Evolutionary conservation across 2,797 vertebrate species (phyloP), one percentile per base, ranked within the genome.

Genomic region (Halcyon smyrnensis): DNA sequence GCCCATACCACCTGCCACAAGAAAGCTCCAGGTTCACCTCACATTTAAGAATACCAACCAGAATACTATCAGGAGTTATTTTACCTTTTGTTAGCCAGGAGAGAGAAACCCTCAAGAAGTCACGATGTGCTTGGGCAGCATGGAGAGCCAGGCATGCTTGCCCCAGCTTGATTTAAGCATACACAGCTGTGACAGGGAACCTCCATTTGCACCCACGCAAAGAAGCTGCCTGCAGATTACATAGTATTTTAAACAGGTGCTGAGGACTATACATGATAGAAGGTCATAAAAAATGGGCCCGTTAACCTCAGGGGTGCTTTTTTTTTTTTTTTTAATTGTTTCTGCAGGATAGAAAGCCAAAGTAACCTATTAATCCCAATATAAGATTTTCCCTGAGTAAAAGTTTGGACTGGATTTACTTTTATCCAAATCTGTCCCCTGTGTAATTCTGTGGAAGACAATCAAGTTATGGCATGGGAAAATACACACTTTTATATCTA

Each of bases 101-200:
- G 24, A 50, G 7, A 70, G 12, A 24, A 91, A 13, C 13, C 20
- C 51, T 53, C 37, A n/a, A 9, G 24, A 63, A 82, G 5, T 1
- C 6, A 2, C 0, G 0, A 3, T 0, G 3, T 13, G 2, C 25
- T 59, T 11, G 2, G 8, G 1, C 45, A 45, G 14, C 45, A 50
- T 10, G 0, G 1, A 51, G 0, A 41, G 0, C 11, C 75, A 59
- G 3, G 1, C 0, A 3, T 0, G 0, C 1, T 7, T 16, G 3
- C 13, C 62, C 63, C 27, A 30, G 1, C 0, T 37, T 76, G 28
- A 34, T 77, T 85, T 88, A 87, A 91, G 14, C 13, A 57, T 5
- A 2, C 41, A 81, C 87, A 95, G 65, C 87, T 96, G 91, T 80
- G 48, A 37, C 13, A 50, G 57, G 19, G 2, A 92, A 15, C 36